These are phyloP conservation scores for Pammene fasciana DNA, from an alignment of 2,888 invertebrate species.

Conservation along the genomic window DNA sequence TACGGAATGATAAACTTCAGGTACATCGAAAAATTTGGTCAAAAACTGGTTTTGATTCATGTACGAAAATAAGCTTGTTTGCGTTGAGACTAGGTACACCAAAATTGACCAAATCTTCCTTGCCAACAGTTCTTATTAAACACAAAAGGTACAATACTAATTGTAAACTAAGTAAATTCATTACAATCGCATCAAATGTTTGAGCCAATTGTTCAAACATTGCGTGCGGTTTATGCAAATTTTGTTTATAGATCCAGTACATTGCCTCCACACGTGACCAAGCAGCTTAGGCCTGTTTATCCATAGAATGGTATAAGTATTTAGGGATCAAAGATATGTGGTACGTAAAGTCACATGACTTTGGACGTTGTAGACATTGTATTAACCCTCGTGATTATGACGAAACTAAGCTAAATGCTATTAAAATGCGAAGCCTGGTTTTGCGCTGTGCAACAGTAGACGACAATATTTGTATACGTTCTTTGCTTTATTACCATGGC, in stretches of 20 bases:
- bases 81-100: too few species aligned
- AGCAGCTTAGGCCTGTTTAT: not conserved
- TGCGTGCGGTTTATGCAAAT: slow-evolving; percentile 42
- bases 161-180: slow-evolving; percentile 31
- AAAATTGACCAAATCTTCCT: slow-evolving; percentile 4
- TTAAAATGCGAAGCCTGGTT: slow-evolving; percentile 23
- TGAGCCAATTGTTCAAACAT: slow-evolving; percentile 44
- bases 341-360: slow-evolving; percentile 37
- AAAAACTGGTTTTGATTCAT: too few species aligned
- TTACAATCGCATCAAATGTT: slow-evolving; percentile 43
- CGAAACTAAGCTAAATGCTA: slow-evolving; percentile 35
- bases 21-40: too few species aligned
- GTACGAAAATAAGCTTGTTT: too few species aligned
- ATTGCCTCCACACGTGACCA: slow-evolving; percentile 32
- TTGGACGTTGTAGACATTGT: slow-evolving; percentile 39
- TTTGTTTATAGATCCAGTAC: slow-evolving; percentile 42
- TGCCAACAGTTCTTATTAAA: not conserved
- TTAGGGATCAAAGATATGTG: not conserved
- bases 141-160: slow-evolving; percentile 21
- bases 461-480: too few species aligned
- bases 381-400: slow-evolving; percentile 44
- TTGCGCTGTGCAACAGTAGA: not conserved
- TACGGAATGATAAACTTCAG: too few species aligned
- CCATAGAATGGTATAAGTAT: not conserved
- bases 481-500: too few species aligned